Percentiles rank a stretch among this genome's conserved stretches.
Evolutionary conservation across 2,888 invertebrate genomes (phyloP).

Genomic region (Cataglyphis livida): DNA sequence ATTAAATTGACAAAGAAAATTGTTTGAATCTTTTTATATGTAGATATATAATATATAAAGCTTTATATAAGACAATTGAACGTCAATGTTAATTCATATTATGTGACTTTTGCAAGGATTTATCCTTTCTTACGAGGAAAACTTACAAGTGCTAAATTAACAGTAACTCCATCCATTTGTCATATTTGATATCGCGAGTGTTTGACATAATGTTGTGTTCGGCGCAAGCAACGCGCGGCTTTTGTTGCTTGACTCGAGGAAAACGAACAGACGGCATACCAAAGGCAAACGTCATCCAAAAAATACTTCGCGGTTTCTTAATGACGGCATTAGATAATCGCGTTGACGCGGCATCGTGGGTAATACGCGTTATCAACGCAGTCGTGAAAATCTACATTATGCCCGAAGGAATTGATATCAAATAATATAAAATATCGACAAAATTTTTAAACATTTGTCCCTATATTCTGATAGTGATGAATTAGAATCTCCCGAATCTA

Average conservation of each 20-base stretch:
- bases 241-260: not conserved
- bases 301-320: slow-evolving; percentile 8
- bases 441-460: slow-evolving; percentile 22
- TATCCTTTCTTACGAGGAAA: not conserved
- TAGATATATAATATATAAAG: too few species aligned
- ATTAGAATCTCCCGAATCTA: not conserved
- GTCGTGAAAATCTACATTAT: not conserved
- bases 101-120: not conserved
- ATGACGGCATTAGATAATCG: slow-evolving; percentile 27
- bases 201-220: not conserved
- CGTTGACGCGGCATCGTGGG: not conserved
- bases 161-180: not conserved
- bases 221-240: not conserved
- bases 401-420: not conserved
- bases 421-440: not conserved
- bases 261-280: slow-evolving; percentile 13
- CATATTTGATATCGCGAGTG: not conserved
- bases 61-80: not conserved
- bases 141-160: not conserved
- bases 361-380: not conserved
- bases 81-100: not conserved
- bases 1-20: not conserved
- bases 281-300: slow-evolving; percentile 9
- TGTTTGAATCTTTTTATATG: not conserved
- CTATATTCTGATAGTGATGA: not conserved